Percentiles rank a stretch among this genome's conserved stretches.
Evolutionary conservation across 2,888 invertebrate genomes (phyloP).

Genomic region (Drosophila heteroneura): DNA sequence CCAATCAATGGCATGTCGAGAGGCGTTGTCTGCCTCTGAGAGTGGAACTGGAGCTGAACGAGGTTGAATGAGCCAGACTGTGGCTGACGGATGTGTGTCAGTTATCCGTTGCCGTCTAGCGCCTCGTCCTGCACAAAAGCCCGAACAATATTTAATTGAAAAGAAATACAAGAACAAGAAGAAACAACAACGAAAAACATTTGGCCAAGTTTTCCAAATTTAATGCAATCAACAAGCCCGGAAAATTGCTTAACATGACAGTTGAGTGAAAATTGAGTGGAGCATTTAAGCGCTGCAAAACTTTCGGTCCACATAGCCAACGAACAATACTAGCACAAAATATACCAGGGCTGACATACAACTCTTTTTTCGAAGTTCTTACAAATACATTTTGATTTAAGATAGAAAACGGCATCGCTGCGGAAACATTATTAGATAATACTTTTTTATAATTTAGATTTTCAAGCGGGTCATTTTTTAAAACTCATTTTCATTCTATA

Average conservation of each 20-base stretch:
- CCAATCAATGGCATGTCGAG: constrained; percentile 22
- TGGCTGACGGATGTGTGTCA: constrained; percentile 62
- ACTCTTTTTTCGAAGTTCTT: not conserved
- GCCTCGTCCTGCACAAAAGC: constrained; percentile 39
- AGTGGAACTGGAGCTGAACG: constrained; percentile 17
- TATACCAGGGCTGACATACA: constrained; percentile 15
- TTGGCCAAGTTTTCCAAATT: constrained; percentile 62
- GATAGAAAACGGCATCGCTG: not conserved
- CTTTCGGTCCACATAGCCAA: constrained; percentile 24
- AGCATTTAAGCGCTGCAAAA: constrained; percentile 31
- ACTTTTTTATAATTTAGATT: not conserved
- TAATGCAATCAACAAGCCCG: constrained; percentile 69
- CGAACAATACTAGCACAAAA: constrained; percentile 24
- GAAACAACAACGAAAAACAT: constrained; percentile 42
- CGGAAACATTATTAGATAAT: not conserved
- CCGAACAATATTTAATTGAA: constrained; percentile 72
- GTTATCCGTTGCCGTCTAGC: constrained; percentile 38
- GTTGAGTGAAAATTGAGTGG: constrained; percentile 56
- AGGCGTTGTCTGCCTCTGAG: constrained; percentile 39
- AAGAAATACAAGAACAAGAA: constrained; percentile 55
- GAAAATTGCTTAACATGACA: constrained; percentile 46
- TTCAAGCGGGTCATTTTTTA: not conserved
- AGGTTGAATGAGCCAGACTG: constrained; percentile 26
- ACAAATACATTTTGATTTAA: not conserved
- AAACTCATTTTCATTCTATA: not conserved